These are phyloP conservation scores for Cricetomys ansorgei DNA, from an alignment of 2,113 vertebrate genomes.

Conservation along the genomic window DNA sequence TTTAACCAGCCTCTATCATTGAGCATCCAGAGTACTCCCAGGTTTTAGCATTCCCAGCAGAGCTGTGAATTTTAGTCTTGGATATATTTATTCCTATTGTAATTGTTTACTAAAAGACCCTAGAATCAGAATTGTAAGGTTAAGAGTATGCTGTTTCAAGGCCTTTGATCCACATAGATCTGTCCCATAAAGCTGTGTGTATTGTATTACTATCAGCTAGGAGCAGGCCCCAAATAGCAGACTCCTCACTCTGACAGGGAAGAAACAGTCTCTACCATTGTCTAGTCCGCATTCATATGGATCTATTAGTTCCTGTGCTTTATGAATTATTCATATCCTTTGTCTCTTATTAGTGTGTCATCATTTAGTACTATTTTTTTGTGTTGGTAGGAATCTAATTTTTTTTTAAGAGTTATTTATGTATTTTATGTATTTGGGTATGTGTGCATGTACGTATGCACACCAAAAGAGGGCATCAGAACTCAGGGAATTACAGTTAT, in stretches of 20 bases:
- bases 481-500: not conserved
- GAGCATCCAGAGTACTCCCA: not conserved
- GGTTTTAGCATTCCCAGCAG: not conserved
- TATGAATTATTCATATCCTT: constrained; percentile 15
- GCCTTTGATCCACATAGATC: not conserved
- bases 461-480: not conserved
- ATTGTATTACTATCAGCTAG: not conserved
- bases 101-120: not conserved
- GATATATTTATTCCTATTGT: not conserved
- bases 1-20: not conserved
- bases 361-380: constrained; percentile 28
- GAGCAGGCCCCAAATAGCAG: not conserved
- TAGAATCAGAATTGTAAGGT: not conserved
- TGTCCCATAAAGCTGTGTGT: not conserved
- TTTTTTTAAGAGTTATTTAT: not conserved
- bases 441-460: not conserved
- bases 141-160: not conserved
- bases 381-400: not conserved
- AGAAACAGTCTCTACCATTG: not conserved
- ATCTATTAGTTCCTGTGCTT: not conserved
- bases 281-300: not conserved
- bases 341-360: not conserved
- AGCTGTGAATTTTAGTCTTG: not conserved
- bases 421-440: not conserved
- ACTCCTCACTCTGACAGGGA: not conserved